Base-by-base conservation (phyloP, 2,797 vertebrate species). In the Psittacula derbiana region DNA sequence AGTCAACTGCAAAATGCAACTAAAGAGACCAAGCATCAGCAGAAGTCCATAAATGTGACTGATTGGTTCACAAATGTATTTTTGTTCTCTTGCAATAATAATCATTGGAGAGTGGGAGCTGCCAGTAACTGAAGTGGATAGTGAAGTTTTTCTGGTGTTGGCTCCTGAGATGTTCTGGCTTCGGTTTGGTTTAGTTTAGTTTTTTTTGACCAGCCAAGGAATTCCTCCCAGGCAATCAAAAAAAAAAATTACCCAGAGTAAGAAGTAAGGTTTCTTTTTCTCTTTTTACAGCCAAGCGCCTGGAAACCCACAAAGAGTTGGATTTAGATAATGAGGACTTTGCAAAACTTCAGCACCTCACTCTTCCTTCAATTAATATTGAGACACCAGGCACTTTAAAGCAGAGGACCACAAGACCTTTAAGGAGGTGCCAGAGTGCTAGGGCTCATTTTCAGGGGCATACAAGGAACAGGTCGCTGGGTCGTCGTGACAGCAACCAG, bases 251-350 rank as follows among this genome's bases (percentile, higher is more conserved):
- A 2, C 4, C 3, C 8, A 82, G 24, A 62, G 8, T 16, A 65
- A 55, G 11, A 33, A 12, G 12, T 52, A 38, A 66, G 8, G 19
- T 76, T 79, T 72, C 6, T 0, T 36, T 88, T 80, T 72, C 38
- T 95, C 72, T 92, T 75, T 80, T 97, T 65, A 16, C 96, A 99
- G 99, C 99, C 83, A 97, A 98, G 33, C 98, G 98, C 40, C 97
- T 99, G 40, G 98, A 98, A 86, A 97, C 98, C 66, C 97, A 98
- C 47, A 98, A 96, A 64, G 98, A 98, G 57, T 20, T 96, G 47
- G 98, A 98, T 66, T 97, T 98, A 4, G 97, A 98, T 15, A 97
- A 97, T 7, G 98, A 99, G 47, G 98, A 99, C 14, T 97, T 98
- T 81, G 61, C 98, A 84, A 99, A 98, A 55, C 96, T 97, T 74